Base-by-base conservation (phyloP, 2,888 invertebrate species). In the Coremacera marginata region DNA sequence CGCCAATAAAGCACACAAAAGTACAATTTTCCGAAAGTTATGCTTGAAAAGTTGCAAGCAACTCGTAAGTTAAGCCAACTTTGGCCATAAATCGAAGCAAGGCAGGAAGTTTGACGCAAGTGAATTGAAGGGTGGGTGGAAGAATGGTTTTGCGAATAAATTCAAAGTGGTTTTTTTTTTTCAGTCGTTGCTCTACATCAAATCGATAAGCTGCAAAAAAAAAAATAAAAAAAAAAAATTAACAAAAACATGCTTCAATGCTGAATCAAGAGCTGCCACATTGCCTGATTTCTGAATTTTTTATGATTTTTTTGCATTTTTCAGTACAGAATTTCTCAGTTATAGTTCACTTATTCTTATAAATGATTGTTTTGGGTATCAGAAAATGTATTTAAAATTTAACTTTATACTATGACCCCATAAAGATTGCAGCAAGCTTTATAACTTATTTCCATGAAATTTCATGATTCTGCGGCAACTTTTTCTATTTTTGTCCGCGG, bases 11-110 rank as follows among this genome's bases (percentile, higher is more conserved):
- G 14, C 22, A 68, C 34, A 22, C 14, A 44, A 14, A 37, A 27
- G 27, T 31, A 7, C 31, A 31, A 27, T 63, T 63, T 27, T 31
- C 14, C 65, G 25, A 19, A 44, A 19, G 44, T 44, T 31, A 49
- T 49, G 67, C 19, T 67, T 49, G 67, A 44, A 63, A 63, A 63
- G 63, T 63, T 19, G 19, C 44, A n/a, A 63, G 34, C 16, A n/a
- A 63, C 31, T 49, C 22, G 25, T 14, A 67, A 67, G 11, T 44
- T 11, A 11, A 44, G 11, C 44, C 11, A 67, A 67, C 67, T 67
- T 67, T 49, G 49, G 49, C 49, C 27, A 67, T 67, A 67, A 67
- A 67, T 67, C 49, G 67, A 67, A 67, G 49, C 63, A 14, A 27
- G 22, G n/a, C 49, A 37, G 14, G 25, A 67, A 67, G 67, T 67